Conservation (phyloP, 2,113 vertebrate species). For the Monarcha castaneiventris region DNA sequence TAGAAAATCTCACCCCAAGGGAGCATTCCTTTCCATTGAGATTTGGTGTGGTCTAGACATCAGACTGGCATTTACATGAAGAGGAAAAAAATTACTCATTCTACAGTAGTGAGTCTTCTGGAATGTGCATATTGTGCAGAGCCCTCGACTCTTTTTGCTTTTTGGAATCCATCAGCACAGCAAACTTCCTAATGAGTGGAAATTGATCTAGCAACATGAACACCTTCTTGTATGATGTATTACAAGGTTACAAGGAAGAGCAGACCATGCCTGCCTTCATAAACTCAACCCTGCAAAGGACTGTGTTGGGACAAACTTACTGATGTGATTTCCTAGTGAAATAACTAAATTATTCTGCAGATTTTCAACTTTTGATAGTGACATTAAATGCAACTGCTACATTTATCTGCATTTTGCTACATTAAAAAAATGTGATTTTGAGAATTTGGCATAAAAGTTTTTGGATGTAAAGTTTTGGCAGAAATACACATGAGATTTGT, state of each 20-base stretch:
- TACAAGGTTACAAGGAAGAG: not conserved
- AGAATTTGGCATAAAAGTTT: not conserved
- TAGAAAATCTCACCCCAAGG: not conserved
- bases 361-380: not conserved
- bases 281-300: not conserved
- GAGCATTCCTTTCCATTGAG: not conserved
- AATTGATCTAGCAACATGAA: not conserved
- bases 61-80: not conserved
- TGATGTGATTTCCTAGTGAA: not conserved
- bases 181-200: fast-evolving
- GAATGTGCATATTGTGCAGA: not conserved
- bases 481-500: not conserved
- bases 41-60: not conserved
- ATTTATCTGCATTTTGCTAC: not conserved
- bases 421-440: not conserved
- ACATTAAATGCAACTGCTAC: not conserved
- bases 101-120: not conserved
- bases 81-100: not conserved
- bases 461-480: not conserved
- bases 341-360: not conserved
- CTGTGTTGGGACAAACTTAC: not conserved
- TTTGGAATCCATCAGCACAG: not conserved
- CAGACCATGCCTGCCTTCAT: not conserved
- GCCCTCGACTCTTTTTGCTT: not conserved
- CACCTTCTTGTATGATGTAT: not conserved